phyloP scores from a whole-genome alignment of 1,140 invertebrate genomes.

The Dolichoris vasculosae region DNA sequence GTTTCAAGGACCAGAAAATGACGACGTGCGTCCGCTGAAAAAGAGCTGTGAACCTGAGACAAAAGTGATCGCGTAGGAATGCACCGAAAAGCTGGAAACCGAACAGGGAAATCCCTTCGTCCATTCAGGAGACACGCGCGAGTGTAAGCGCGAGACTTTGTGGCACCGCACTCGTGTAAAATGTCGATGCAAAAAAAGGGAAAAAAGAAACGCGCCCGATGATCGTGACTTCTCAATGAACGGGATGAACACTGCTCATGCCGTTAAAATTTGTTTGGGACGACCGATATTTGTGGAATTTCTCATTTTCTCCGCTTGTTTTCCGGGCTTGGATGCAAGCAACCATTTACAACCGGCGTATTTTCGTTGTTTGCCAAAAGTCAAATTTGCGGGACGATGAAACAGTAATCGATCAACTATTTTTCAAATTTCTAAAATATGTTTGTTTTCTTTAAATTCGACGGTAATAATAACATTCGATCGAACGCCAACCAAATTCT shows the following conservation, averaged over 20 bases:
- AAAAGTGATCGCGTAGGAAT: constrained; percentile 43
- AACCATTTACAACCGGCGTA: background rate
- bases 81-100: constrained; percentile 12
- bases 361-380: background rate
- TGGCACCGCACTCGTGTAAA: background rate
- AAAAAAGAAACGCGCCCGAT: background rate
- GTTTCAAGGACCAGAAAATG: constrained; percentile 9
- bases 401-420: background rate
- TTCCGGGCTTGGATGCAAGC: background rate
- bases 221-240: constrained; percentile 54
- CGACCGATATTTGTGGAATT: background rate
- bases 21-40: constrained; percentile 28
- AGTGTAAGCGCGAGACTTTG: constrained; percentile 13
- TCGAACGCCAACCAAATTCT: too few relatives aligned
- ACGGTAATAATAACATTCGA: too few relatives aligned
- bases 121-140: constrained; percentile 42
- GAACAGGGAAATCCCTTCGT: constrained; percentile 24
- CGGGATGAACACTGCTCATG: background rate
- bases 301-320: constrained; percentile 7
- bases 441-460: background rate
- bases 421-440: background rate
- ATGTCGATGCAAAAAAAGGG: constrained; percentile 6
- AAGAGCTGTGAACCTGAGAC: background rate
- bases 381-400: background rate
- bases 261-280: background rate